Conservation (phyloP, 2,888 invertebrate genomes). For the Cephonodes hylas region DNA sequence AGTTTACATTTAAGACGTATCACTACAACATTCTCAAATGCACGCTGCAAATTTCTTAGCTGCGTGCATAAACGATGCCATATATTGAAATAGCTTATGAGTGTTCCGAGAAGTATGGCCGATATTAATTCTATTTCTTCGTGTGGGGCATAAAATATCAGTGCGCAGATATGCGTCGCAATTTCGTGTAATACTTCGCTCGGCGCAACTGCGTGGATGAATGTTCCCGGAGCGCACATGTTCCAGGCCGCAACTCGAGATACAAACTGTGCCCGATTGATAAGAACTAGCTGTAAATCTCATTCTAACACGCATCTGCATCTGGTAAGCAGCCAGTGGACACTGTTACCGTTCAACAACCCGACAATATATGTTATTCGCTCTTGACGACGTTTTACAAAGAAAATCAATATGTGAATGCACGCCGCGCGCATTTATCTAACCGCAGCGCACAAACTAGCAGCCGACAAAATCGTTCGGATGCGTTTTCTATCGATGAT, state of each 20-base stretch:
- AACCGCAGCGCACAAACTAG: background rate
- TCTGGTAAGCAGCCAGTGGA: background rate
- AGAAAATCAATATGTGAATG: conserved; percentile 7
- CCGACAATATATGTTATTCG: background rate
- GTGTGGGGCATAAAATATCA: background rate
- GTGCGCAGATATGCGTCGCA: background rate
- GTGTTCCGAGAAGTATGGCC: background rate
- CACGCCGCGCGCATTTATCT: background rate
- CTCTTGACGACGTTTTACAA: background rate
- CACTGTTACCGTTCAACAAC: conserved; percentile 2
- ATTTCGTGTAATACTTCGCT: background rate
- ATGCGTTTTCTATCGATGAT: background rate
- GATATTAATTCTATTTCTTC: conserved; percentile 2
- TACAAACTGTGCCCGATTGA: conserved; percentile 29
- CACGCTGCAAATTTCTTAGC: background rate
- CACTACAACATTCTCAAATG: background rate
- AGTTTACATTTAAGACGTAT: background rate
- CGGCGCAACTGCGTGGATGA: background rate
- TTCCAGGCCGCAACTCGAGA: conserved; percentile 20
- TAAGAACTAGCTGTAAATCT: conserved; percentile 36
- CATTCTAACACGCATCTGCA: conserved; percentile 23
- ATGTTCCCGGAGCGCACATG: conserved; percentile 25
- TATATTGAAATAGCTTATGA: background rate
- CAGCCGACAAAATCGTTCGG: background rate
- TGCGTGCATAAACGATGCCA: background rate